Conservation (phyloP, 2,888 invertebrate genomes). For the Parochlus steinenii region DNA sequence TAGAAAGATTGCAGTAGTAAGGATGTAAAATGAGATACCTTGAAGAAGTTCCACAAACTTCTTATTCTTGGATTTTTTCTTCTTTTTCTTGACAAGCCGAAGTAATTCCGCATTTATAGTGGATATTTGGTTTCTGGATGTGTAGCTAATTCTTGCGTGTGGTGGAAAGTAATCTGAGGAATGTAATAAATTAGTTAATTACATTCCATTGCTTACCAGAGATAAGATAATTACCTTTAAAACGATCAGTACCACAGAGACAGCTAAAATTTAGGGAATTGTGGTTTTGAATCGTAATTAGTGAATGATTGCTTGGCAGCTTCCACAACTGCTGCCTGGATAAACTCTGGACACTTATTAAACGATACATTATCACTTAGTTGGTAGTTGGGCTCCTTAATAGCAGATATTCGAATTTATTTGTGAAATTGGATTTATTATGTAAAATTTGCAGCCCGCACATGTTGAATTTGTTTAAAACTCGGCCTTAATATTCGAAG, state of each 20-base stretch:
- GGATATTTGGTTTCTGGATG: conserved; percentile 19
- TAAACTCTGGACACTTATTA: conserved; percentile 30
- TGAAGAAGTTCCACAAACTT: conserved; percentile 51
- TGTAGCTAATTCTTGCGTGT: not conserved
- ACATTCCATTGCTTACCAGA: not conserved
- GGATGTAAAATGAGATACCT: conserved; percentile 31
- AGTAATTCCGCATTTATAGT: conserved; percentile 18
- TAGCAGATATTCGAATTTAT: too few species aligned
- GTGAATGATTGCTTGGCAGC: conserved; percentile 6
- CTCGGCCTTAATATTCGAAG: too few species aligned
- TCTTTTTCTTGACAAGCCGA: conserved; percentile 25
- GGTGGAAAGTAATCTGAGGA: not conserved
- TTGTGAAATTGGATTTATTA: too few species aligned
- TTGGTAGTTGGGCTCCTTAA: too few species aligned
- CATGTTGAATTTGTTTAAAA: too few species aligned
- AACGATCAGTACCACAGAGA: not conserved
- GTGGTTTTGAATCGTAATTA: conserved; percentile 1
- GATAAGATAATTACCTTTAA: not conserved
- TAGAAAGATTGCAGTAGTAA: conserved; percentile 4
- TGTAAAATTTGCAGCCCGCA: too few species aligned
- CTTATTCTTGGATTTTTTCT: conserved; percentile 33
- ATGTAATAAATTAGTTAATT: too few species aligned
- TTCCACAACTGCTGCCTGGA: conserved; percentile 30
- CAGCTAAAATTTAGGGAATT: not conserved
- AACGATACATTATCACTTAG: conserved; percentile 33